Percentiles rank a stretch among this genome's conserved stretches.
Conservation (phyloP, 2,113 vertebrate species). For the pig (Sus scrofa) region DNA sequence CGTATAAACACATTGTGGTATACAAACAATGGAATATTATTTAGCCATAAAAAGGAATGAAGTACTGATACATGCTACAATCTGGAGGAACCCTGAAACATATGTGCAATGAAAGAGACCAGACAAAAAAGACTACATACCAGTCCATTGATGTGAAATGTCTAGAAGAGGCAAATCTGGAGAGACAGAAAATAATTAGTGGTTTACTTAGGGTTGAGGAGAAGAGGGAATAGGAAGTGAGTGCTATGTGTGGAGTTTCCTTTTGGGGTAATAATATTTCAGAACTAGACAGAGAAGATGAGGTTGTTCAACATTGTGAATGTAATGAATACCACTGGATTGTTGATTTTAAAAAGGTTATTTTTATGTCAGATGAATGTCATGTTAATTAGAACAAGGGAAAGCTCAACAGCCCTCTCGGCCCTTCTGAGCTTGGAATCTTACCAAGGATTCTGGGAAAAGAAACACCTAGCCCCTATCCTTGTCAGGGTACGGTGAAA, state of each 20-base stretch:
- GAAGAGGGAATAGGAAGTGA: background rate
- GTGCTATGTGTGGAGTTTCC: background rate
- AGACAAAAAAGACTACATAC: background rate
- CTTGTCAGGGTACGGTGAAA: background rate
- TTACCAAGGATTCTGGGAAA: background rate
- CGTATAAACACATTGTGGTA: background rate
- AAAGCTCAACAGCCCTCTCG: background rate
- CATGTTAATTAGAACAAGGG: background rate
- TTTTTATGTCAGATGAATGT: background rate
- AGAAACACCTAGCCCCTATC: conserved; percentile 20
- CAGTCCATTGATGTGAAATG: background rate
- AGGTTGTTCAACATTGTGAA: background rate
- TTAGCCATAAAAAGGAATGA: background rate
- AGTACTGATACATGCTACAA: background rate
- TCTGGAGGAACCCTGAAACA: background rate
- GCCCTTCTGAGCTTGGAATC: background rate
- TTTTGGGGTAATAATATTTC: background rate
- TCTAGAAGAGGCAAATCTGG: background rate
- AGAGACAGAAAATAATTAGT: background rate
- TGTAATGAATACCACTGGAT: background rate
- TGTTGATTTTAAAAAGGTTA: background rate
- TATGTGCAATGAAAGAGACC: background rate
- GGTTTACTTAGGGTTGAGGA: background rate
- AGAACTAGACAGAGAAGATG: background rate
- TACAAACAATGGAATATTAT: background rate